These are phyloP conservation scores for Calameuta pallipes DNA, from an alignment of 2,888 invertebrate genomes.

Conservation along the genomic window DNA sequence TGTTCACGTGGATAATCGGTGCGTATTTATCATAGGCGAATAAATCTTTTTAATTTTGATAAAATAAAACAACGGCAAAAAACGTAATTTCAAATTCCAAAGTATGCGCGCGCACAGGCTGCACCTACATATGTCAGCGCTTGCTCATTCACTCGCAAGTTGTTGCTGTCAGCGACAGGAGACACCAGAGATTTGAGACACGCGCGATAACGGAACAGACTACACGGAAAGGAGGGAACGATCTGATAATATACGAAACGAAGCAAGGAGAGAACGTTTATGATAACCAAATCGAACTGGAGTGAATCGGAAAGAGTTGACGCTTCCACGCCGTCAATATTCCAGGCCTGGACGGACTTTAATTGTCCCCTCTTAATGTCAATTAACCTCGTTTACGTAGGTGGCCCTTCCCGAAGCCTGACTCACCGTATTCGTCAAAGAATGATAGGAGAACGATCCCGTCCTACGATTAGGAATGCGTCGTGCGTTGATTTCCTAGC, in stretches of 20 bases:
- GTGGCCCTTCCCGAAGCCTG: constrained; percentile 30
- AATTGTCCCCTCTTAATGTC: constrained; percentile 51
- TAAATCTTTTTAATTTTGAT: not conserved
- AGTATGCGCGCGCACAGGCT: not conserved
- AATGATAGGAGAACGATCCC: constrained; percentile 38
- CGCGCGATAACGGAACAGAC: not conserved
- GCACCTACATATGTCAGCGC: not conserved
- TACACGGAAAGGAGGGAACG: not conserved
- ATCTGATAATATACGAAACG: not conserved
- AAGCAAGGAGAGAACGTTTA: not conserved
- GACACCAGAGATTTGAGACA: not conserved
- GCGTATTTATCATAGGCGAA: not conserved
- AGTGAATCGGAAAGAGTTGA: constrained; percentile 36
- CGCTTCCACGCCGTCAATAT: constrained; percentile 24
- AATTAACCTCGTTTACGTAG: constrained; percentile 53
- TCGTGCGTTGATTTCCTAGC: not conserved
- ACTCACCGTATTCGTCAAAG: constrained; percentile 49
- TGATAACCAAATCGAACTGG: constrained; percentile 42
- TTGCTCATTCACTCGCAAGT: not conserved
- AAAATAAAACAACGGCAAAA: not conserved
- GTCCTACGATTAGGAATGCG: not conserved
- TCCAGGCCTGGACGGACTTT: constrained; percentile 28
- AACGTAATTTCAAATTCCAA: not conserved
- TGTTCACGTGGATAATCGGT: not conserved
- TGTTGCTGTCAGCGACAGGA: not conserved